Base-by-base conservation (phyloP, 1,140 invertebrate species). In the Homalodisca vitripennis region DNA sequence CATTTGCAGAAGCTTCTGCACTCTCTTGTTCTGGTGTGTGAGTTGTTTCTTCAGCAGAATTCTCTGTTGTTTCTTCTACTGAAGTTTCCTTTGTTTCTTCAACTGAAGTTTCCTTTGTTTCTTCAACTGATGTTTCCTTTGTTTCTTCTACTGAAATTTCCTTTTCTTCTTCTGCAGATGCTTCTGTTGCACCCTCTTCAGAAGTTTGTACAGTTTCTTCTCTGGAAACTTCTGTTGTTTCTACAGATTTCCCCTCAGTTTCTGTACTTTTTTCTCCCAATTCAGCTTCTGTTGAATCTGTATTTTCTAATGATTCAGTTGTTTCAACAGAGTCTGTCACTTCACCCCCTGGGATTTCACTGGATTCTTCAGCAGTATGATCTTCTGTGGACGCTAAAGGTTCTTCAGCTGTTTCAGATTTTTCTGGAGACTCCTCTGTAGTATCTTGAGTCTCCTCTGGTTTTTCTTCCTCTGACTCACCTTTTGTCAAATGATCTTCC, bases 241-340 rank as follows among this genome's bases (percentile, higher is more conserved):
- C 41, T n/a, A 17, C 29, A 51, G 31, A 34, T 48, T 70, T 69
- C 34, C 27, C 64, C 14, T 26, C 66, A 34, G 24, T 51, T 41
- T 24, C 13, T 32, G 1, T n/a, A n/a, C 6, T 26, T 46, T 24
- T 32, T 29, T 60, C n/a, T 26, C 10, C 53, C n/a, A 72, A 48
- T 71, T n/a, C 70, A 32, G 48, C 64, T 70, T 65, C 67, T 60
- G 26, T 27, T 3, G 14, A 13, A 12, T 26, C 26, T 13, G 14
- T 10, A 29, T 22, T 30, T 60, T 60, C 55, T 12, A 24, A 13
- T 2, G 55, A 30, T 70, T 80, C 77, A 32, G 76, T 76, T 70
- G 78, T 75, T 24, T 80, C 75, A 79, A 55, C 76, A 77, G 53
- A 71, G 66, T 41, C 70, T 31, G 32, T 29, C 20, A 30, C 69